Evolutionary conservation across 2,113 vertebrate genomes (phyloP), one percentile per base, ranked within the genome.

Genomic region (Hucho hucho): DNA sequence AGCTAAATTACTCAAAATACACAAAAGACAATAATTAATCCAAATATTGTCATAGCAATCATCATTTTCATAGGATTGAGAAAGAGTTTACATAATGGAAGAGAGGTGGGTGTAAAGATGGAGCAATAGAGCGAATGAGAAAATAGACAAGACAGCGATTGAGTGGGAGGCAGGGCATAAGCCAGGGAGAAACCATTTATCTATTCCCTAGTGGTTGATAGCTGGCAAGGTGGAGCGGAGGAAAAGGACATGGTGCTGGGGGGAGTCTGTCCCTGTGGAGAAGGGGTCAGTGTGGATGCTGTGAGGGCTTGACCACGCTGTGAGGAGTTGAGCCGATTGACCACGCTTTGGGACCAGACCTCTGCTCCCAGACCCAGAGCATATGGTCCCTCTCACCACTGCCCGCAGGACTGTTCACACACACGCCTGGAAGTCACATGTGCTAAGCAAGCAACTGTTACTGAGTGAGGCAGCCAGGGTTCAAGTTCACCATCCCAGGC

Each of bases 351-450:
- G 16, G 47, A 53, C 69, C 4, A 16, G 22, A 4, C 13, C 22
- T 56, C 26, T 7, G 28, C 47, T 26, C 3, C 18, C 53, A 37
- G 70, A 37, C 70, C 70, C 26, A n/a, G 6, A 58, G 26, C 70
- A 61, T 61, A 37, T 47, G 70, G 56, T 61, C 70, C 70, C 20
- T 58, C 49, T 61, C 70, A 61, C 53, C 53, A 9, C 49, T 56
- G 6, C 56, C 18, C 24, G 11, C 20, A 61, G n/a, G 18, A n/a
- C 58, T 2, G 18, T 20, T 56, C 53, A 56, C 53, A 56, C 53
- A 56, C 53, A 56, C 53, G 53, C 53, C 58, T 61, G n/a, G 58
- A 24, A 61, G n/a, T 61, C 58, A 61, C 58, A 61, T 61, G 58
- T n/a, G 58, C 58, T 61, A 20, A 6, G 53, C 20, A 14, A 61